Percentiles rank a stretch among this genome's conserved stretches.
Evolutionary conservation across 2,888 invertebrate species (phyloP).

Genomic region (Drosophila anomelani): DNA sequence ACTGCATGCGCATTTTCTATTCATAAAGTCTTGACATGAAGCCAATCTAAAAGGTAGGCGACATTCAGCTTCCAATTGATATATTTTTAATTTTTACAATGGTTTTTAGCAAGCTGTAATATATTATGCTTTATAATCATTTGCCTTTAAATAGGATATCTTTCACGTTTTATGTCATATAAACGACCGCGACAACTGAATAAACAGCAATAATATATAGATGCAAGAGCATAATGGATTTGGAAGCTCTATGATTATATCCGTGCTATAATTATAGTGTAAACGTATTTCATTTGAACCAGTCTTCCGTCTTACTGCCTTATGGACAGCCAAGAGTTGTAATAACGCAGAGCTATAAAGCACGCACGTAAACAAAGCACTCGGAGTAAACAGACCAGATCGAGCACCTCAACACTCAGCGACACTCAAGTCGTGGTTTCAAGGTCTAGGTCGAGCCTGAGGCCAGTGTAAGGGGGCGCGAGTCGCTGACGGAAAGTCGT

Average conservation of each 20-base stretch:
- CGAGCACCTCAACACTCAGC: constrained; percentile 35
- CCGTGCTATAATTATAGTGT: background rate
- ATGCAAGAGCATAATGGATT: constrained; percentile 1
- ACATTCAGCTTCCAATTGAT: background rate
- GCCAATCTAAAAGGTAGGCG: background rate
- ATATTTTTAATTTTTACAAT: background rate
- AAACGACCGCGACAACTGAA: too few relatives aligned
- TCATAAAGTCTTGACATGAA: background rate
- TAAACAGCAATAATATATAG: background rate
- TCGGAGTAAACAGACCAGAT: constrained; percentile 64
- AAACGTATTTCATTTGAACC: constrained; percentile 5
- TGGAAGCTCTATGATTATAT: background rate
- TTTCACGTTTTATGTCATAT: background rate
- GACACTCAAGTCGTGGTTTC: constrained; percentile 30
- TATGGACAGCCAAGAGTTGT: constrained; percentile 5
- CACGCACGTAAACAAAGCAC: constrained; percentile 24
- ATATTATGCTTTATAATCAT: background rate
- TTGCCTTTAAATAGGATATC: background rate
- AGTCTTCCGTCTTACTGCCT: background rate
- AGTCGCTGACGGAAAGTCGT: constrained; percentile 42
- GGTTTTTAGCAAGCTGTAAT: background rate
- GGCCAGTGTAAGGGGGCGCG: constrained; percentile 24
- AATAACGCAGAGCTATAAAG: background rate
- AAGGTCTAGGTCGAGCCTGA: constrained; percentile 74
- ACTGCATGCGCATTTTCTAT: background rate